Percentiles rank a stretch among this genome's conserved stretches.
These are phyloP conservation scores for Cerastis rubricosa DNA, from an alignment of 2,888 invertebrate genomes.

Conservation along the genomic window DNA sequence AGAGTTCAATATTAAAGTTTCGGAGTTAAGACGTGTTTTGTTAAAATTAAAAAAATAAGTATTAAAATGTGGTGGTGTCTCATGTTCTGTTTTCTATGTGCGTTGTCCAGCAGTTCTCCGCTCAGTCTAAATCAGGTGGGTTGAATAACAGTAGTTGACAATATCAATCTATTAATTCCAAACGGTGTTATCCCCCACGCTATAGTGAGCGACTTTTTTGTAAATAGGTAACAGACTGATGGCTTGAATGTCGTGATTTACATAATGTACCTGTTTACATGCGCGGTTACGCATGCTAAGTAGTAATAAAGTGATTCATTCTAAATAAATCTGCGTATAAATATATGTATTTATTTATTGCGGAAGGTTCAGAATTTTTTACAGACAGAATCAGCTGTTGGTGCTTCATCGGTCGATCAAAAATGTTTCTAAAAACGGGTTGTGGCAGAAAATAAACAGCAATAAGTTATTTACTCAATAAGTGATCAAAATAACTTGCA, in stretches of 20 bases:
- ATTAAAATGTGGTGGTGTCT: constrained; percentile 75
- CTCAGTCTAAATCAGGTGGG: constrained; percentile 77
- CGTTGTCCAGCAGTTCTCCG: constrained; percentile 69
- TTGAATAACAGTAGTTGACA: constrained; percentile 71
- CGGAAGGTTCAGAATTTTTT: constrained; percentile 13
- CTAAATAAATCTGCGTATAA: constrained; percentile 13
- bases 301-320: constrained; percentile 47
- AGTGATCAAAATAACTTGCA: background rate
- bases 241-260: constrained; percentile 30
- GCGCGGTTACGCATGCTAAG: constrained; percentile 40
- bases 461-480: background rate
- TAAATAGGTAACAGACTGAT: constrained; percentile 33
- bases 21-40: constrained; percentile 50
- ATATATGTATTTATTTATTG: constrained; percentile 12
- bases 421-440: background rate
- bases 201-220: constrained; percentile 23
- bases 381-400: background rate
- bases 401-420: background rate
- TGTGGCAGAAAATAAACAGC: background rate
- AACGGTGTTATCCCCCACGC: constrained; percentile 51
- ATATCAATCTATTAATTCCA: constrained; percentile 52
- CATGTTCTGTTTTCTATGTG: constrained; percentile 75
- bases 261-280: constrained; percentile 39
- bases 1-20: constrained; percentile 57
- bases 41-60: constrained; percentile 34